Conservation (phyloP, 2,888 invertebrate genomes). For the Orthosia gracilis region DNA sequence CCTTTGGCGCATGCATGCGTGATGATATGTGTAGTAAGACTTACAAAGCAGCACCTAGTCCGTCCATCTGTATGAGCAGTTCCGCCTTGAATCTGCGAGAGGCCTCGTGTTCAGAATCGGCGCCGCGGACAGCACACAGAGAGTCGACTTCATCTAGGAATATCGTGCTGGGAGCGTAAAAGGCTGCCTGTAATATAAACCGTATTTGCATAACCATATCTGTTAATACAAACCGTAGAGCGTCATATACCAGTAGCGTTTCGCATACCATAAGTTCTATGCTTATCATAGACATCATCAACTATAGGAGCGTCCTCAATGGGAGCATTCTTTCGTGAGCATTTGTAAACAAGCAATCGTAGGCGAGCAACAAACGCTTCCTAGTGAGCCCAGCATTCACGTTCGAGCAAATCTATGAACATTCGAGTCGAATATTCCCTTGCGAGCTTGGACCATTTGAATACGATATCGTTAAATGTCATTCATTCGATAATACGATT, state of each 20-base stretch:
- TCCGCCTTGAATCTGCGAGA: constrained; percentile 96
- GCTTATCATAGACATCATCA: background rate
- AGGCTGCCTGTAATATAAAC: constrained; percentile 94
- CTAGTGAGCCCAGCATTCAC: no score
- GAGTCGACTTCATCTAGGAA: constrained; percentile 98
- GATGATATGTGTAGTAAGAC: constrained; percentile 42
- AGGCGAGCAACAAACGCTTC: no score
- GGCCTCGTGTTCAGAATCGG: constrained; percentile 97
- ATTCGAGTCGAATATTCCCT: no score
- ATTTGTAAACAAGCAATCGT: no score
- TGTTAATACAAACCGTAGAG: background rate
- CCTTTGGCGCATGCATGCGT: no score
- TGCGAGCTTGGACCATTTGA: no score
- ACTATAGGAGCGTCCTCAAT: no score
- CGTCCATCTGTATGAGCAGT: constrained; percentile 97
- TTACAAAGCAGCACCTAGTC: constrained; percentile 92
- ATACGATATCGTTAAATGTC: no score
- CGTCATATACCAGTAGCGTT: background rate
- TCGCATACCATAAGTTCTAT: background rate
- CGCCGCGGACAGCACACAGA: constrained; percentile 95
- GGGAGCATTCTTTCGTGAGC: no score
- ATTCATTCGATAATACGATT: no score
- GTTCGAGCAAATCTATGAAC: no score
- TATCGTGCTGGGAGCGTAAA: constrained; percentile 97
- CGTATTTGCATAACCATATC: no score